Base-by-base conservation (phyloP, 2,888 invertebrate genomes). In the Cantharis lateralis region DNA sequence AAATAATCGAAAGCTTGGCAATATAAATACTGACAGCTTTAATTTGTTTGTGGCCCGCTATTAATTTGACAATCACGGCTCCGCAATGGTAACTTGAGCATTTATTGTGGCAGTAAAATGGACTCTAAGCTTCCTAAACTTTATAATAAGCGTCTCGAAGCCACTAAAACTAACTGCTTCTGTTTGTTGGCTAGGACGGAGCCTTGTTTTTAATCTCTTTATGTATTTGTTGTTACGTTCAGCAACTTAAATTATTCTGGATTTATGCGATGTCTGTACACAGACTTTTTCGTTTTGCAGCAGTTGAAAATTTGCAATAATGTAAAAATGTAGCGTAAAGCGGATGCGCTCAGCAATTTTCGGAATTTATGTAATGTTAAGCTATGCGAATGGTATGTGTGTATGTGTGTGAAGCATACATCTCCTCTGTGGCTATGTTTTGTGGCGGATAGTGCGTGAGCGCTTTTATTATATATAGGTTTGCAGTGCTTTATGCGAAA, bases 91-190 rank as follows among this genome's bases (percentile, higher is more conserved):
- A 81, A 82, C 83, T 80, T 77, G 80, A 82, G 81, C 84, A 82
- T 85, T 85, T 85, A 85, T 84, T 85, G 84, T 83, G 80, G 84
- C 83, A 82, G 84, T 85, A 85, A 85, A 85, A 83, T 83, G 82
- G 84, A 83, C 84, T 78, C 75, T 84, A 83, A 85, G 82, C 83
- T 81, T 82, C 80, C 79, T 78, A 84, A 85, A 85, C 85, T 85
- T 85, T 84, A 83, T 85, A 85, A 85, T 85, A 85, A 85, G 84
- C 84, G 82, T 80, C 79, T 80, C 79, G 78, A 79, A 77, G 79
- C 78, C 78, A 79, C 81, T 79, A 78, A 79, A 80, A 80, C 79
- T 78, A 81, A 79, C 81, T 74, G 78, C 78, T 72, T 77, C 72
- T 68, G 78, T 71, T 79, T 71, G 77, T 77, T 75, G 74, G 74